A percentile compares a stretch with the other conserved stretches of the same genome.
These are phyloP conservation scores for Micronycteris hirsuta DNA, from an alignment of 2,113 vertebrate species.

Conservation along the genomic window DNA sequence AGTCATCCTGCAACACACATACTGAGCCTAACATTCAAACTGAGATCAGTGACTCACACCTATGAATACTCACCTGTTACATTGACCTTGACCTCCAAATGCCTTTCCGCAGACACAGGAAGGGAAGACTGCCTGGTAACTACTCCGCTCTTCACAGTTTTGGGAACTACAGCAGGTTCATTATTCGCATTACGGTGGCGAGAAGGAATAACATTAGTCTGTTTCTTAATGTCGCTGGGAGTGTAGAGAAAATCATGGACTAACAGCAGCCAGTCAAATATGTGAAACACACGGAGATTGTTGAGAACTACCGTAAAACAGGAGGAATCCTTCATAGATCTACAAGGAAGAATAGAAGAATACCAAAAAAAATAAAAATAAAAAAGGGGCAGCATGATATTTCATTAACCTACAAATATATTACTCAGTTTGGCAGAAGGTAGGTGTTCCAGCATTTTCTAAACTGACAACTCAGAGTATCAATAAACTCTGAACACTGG, in stretches of 20 bases:
- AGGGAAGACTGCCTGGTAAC: slow-evolving; percentile 96
- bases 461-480: background rate
- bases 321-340: slow-evolving; percentile 93
- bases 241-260: slow-evolving; percentile 90
- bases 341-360: slow-evolving; percentile 70
- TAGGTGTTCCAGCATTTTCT: background rate
- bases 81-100: slow-evolving; percentile 95
- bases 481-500: background rate
- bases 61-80: slow-evolving; percentile 88
- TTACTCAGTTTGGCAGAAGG: background rate
- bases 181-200: slow-evolving; percentile 76
- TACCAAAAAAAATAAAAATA: background rate
- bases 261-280: slow-evolving; percentile 95
- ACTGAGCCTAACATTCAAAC: background rate
- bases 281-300: slow-evolving; percentile 95
- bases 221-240: slow-evolving; percentile 81
- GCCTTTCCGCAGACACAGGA: slow-evolving; percentile 85
- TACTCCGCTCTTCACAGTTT: slow-evolving; percentile 93
- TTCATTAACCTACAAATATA: background rate
- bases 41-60: background rate
- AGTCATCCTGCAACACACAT: background rate
- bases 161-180: slow-evolving; percentile 84
- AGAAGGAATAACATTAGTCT: slow-evolving; percentile 40
- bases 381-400: background rate
- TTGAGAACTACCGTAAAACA: slow-evolving; percentile 97